These are phyloP conservation scores for Nasonovia ribisnigri DNA, from an alignment of 2,888 invertebrate genomes.

Conservation along the genomic window DNA sequence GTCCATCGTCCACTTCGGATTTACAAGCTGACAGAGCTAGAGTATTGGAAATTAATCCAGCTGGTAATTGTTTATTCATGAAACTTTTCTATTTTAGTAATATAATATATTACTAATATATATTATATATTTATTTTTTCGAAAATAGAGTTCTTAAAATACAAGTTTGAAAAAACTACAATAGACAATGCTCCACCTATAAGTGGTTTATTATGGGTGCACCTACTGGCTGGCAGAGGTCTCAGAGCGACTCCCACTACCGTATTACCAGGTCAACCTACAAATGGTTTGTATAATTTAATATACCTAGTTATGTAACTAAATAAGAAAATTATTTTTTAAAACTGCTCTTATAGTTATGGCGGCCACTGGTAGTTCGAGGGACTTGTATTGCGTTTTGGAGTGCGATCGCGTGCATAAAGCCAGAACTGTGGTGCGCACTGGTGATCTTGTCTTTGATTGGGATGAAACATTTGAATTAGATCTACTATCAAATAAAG, in stretches of 20 bases:
- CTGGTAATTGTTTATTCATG: constrained; percentile 73
- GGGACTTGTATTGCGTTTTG: constrained; percentile 97
- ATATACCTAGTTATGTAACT: not conserved
- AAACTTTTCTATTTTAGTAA: not conserved
- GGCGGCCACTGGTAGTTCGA: constrained; percentile 73
- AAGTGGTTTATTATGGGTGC: constrained; percentile 92
- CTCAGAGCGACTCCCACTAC: constrained; percentile 83
- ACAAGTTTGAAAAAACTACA: constrained; percentile 83
- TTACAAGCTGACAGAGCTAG: constrained; percentile 70
- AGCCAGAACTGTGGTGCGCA: constrained; percentile 94
- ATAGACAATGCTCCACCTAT: constrained; percentile 73
- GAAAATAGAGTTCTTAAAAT: constrained; percentile 85
- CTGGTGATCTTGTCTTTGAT: constrained; percentile 96
- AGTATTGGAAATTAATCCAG: constrained; percentile 90
- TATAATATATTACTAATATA: too few species aligned
- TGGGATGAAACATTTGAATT: constrained; percentile 99
- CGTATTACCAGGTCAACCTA: constrained; percentile 73
- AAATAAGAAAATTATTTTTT: not conserved
- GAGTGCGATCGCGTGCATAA: constrained; percentile 97
- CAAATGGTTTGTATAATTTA: constrained; percentile 69
- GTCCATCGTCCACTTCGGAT: constrained; percentile 65
- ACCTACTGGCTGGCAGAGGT: constrained; percentile 88
- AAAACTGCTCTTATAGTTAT: constrained; percentile 45
- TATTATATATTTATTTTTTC: constrained; percentile 54
- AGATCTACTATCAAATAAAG: constrained; percentile 93